Percentiles rank a stretch among this genome's conserved stretches.
Conservation (phyloP, 2,888 invertebrate species). For the Stenoptilia bipunctidactyla region DNA sequence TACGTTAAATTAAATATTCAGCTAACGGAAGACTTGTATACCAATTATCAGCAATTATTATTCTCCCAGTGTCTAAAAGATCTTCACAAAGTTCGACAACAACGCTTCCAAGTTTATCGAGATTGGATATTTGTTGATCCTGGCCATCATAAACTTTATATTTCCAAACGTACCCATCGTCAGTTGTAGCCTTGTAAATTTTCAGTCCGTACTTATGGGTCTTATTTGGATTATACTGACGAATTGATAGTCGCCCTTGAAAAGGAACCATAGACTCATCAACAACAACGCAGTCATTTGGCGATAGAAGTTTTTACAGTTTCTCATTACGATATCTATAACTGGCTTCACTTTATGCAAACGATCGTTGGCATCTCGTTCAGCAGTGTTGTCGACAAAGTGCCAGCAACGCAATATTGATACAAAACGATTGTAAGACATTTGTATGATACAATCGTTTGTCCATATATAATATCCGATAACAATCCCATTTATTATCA, state of each 20-base stretch:
- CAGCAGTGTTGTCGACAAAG: slow-evolving; percentile 8
- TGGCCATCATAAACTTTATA: slow-evolving; percentile 13
- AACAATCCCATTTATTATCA: slow-evolving; percentile 10
- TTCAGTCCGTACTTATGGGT: slow-evolving; percentile 14
- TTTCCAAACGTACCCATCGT: slow-evolving; percentile 12
- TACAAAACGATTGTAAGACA: slow-evolving; percentile 11
- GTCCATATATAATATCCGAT: slow-evolving; percentile 12
- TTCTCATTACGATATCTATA: slow-evolving; percentile 9
- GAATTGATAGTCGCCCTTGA: slow-evolving; percentile 7
- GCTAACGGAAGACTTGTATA: slow-evolving; percentile 8
- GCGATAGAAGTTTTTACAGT: slow-evolving; percentile 9
- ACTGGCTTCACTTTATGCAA: slow-evolving; percentile 12
- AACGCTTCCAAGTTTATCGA: slow-evolving; percentile 14
- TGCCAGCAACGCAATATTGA: slow-evolving; percentile 12
- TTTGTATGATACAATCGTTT: slow-evolving; percentile 10
- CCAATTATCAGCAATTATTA: slow-evolving; percentile 7
- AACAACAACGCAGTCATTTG: slow-evolving; percentile 10
- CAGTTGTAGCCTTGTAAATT: slow-evolving; percentile 13
- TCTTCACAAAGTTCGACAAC: slow-evolving; percentile 11
- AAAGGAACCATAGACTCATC: slow-evolving; percentile 16
- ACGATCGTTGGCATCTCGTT: slow-evolving; percentile 10
- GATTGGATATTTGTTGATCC: slow-evolving; percentile 8
- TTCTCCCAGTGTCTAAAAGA: slow-evolving; percentile 2
- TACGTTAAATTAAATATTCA: slow-evolving; percentile 6
- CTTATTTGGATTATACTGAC: slow-evolving; percentile 15